Base-by-base conservation (phyloP, 2,797 vertebrate species). In the Amphiprion clarkii region DNA sequence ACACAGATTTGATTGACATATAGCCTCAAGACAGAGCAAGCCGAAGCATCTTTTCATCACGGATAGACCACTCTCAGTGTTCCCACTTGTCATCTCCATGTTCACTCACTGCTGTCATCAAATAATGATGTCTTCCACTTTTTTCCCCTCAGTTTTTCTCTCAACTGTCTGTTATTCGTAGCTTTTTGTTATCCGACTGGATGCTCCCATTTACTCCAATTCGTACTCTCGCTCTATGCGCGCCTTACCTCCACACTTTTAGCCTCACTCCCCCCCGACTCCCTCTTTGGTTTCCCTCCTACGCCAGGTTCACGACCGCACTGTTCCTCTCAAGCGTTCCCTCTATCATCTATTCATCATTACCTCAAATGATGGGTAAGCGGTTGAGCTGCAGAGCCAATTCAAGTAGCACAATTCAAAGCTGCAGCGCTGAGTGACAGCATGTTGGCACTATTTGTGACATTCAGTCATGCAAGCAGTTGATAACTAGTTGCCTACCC, bases 401-500 rank as follows among this genome's bases (percentile, higher is more conserved):
- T 39, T 49, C 68, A 21, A 3, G 42, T 25, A n/a, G 53, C 57
- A 23, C 74, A 65, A 74, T 84, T 86, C 67, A 67, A 67, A 81
- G 81, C 53, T 29, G 29, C 39, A 11, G 56, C 3, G 65, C 49
- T 82, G 73, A 82, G 57, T 85, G 87, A 86, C 73, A 72, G 67
- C 10, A 0, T 67, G 76, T 36, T 71, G 79, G 36, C 71, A 44
- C 59, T 79, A 56, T 77, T 77, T 79, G 82, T 83, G 75, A 75
- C 79, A 82, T 77, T 78, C 71, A 82, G 64, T 56, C 80, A 21
- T 67, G 76, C 56, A 67, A 81, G 68, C 42, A 19, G 62, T 67
- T 88, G 81, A 86, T 86, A 76, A 79, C 74, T 80, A 72, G 71
- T 75, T 80, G 27, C 71, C 71, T 70, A 68, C 74, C 78, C 73